Base-by-base conservation (phyloP, 2,888 invertebrate genomes). In the Acronicta aceris region DNA sequence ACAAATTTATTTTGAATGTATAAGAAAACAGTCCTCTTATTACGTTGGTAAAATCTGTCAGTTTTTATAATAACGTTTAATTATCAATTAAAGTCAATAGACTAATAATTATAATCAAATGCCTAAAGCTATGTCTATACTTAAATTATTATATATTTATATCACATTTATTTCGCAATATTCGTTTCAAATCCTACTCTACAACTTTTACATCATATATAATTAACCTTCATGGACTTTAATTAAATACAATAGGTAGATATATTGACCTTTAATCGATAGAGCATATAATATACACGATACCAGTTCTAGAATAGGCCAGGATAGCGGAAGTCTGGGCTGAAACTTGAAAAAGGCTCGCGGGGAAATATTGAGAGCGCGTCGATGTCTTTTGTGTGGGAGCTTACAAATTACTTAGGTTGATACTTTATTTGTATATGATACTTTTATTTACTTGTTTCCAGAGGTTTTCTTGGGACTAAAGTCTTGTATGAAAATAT, bases 351-450 rank as follows among this genome's bases (percentile, higher is more conserved):
- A 55, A 53, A 41, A 38, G 38, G n/a, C 13, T 40, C 0, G 0
- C 0, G n/a, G 21, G 13, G n/a, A 5, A 15, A 13, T 27, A n/a
- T 7, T 0, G n/a, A 6, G 38, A 63, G 69, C 84, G 83, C 89
- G 89, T 89, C 81, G 84, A 89, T 79, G 82, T 89, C 88, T 88
- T 85, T 81, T 79, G 54, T 78, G 82, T 33, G 50, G 57, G 42
- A 66, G 64, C 60, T 72, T 67, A n/a, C 30, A 2, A 46, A 17
- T 17, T 15, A 3, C 21, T 3, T 21, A 21, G 2, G 21, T 21
- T 27, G 27, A 7, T 7, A 27, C 6, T 27, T 27, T 27, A 3
- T 7, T 27, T 27, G n/a, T 27, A 27, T 1, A 1, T 5, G 7
- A 6, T 27, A 27, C 5, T 27, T 27, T 1, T 27, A 7, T 13